Base-by-base conservation (phyloP, 2,113 vertebrate genomes). In the Colius striatus region DNA sequence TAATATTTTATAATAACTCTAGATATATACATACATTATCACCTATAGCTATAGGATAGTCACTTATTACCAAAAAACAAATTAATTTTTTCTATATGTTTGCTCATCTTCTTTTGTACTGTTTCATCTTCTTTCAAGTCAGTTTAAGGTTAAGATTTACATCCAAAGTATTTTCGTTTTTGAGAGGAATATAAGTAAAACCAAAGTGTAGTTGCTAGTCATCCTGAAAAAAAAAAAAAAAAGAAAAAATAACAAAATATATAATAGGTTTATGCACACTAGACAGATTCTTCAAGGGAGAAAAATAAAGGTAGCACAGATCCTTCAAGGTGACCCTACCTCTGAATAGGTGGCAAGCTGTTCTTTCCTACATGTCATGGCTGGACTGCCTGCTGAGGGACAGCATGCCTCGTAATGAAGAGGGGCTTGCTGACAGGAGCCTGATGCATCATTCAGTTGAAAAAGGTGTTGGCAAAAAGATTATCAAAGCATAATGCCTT, bases 271-370 rank as follows among this genome's bases (percentile, higher is more conserved):
- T 61, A 26, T 65, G 11, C 43, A 18, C 36, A 41, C 27, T 16
- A 51, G 54, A 29, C 9, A 70, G 19, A 47, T 18, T 90, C 87
- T 82, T 71, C 62, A 60, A 89, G 70, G 57, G 47, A 88, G 41
- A 51, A 87, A 90, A 79, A 91, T 65, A 29, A 89, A 91, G 84
- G 86, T 43, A 76, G 87, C 58, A 66, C 10, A 38, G 51, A 47
- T 79, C 41, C 77, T 96, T 36, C 95, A 95, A 97, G 95, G 95
- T 96, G 96, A 96, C 95, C 92, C 16, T 92, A 13, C 65, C 84
- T 94, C 41, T 81, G 79, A 71, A 55, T 87, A 57, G 87, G 90
- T 87, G 93, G 89, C 90, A 95, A 94, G 93, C 66, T 96, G 82
- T 84, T 86, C 79, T 93, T 95, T 92, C 25, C 89, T 88, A 23